Conservation (phyloP, 1,140 invertebrate genomes). For the Littorina saxatilis region DNA sequence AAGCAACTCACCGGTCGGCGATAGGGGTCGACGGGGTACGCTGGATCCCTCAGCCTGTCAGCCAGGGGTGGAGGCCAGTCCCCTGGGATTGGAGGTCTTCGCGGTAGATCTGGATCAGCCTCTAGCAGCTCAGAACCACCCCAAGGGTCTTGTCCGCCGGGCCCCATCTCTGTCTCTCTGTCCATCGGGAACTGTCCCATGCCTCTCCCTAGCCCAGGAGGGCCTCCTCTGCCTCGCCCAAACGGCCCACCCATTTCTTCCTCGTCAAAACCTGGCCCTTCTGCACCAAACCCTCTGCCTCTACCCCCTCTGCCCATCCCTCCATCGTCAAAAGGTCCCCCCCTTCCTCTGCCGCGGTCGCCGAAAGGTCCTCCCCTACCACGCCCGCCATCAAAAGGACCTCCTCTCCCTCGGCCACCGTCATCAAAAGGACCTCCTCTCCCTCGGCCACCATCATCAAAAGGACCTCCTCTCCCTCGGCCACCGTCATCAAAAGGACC, state of each 20-base stretch:
- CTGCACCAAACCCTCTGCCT: constrained; percentile 2
- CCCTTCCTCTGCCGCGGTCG: too few relatives aligned
- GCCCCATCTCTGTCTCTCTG: constrained; percentile 28
- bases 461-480: constrained; percentile 19
- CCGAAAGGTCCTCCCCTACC: background rate
- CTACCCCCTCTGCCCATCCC: background rate
- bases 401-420: constrained; percentile 34
- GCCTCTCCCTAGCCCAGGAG: constrained; percentile 3
- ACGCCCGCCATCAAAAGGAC: background rate
- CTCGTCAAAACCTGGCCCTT: constrained; percentile 18
- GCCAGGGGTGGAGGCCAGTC: background rate
- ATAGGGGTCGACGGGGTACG: constrained; percentile 12
- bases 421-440: too few relatives aligned
- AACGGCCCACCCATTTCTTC: constrained; percentile 20
- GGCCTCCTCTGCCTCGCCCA: background rate
- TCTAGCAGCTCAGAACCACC: constrained; percentile 19
- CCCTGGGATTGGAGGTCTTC: constrained; percentile 29
- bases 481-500: background rate
- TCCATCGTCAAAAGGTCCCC: background rate
- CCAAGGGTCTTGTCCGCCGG: constrained; percentile 25
- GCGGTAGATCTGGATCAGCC: background rate
- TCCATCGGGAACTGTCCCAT: constrained; percentile 9
- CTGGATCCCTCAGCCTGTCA: background rate
- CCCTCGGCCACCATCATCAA: background rate
- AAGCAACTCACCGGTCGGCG: constrained; percentile 7